Evolutionary conservation across 2,888 invertebrate species (phyloP), one percentile per base, ranked within the genome.

Genomic region (Limnephilus rhombicus): DNA sequence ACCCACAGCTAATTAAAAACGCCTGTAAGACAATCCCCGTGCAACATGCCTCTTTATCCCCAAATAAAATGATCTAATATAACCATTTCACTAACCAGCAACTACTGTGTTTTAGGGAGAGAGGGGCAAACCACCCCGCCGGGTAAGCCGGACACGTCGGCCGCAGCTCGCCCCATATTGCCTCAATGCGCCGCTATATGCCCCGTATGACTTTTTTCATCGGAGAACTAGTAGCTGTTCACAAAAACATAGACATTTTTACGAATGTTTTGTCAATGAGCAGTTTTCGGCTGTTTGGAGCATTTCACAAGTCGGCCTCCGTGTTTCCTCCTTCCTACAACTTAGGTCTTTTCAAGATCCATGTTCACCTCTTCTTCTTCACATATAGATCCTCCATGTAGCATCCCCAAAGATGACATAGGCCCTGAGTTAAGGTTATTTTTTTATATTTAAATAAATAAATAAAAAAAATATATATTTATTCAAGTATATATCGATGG

Each of bases 161-260:
- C 85, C 88, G 81, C 91, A 91, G 91, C 87, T 87, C 91, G 81
- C 86, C 86, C 85, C 81, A 91, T 88, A 91, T 82, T 87, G 87
- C 86, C 87, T 45, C 80, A 88, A 49, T 53, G 81, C 29, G 24
- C 90, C 29, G 87, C 31, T 89, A n/a, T 15, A 34, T 85, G 34
- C 34, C 68, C n/a, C 68, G 24, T 11, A 68, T 24, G 24, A 68
- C 24, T 68, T n/a, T 68, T 68, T 68, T 68, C 68, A 68, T 0
- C 24, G 68, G 68, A 53, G 53, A 53, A n/a, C 68, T 68, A 68
- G 68, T 0, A 68, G 68, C 68, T 68, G 24, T 68, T 68, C 9
- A 68, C 7, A 68, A 68, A 68, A 68, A 24, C 24, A 24, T 24
- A 18, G 68, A 18, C 1, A 53, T 68, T 68, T 68, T 68, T 68